These are phyloP conservation scores for Eupithecia dodoneata DNA, from an alignment of 2,888 invertebrate genomes.

Conservation along the genomic window DNA sequence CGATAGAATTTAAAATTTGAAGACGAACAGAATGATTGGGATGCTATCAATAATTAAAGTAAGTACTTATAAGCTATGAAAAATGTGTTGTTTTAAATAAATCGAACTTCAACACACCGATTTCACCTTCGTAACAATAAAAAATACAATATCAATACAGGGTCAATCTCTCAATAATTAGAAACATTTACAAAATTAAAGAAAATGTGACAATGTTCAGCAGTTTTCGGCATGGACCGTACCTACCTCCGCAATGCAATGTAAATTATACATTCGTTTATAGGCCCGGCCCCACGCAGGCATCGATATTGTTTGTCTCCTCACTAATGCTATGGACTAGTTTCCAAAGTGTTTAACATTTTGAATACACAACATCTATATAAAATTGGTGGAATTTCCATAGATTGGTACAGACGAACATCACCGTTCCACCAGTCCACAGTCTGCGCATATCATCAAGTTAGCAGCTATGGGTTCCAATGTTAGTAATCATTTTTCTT, in stretches of 20 bases:
- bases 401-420: conserved; percentile 57
- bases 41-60: too few species aligned
- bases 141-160: too few species aligned
- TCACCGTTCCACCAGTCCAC: conserved; percentile 50
- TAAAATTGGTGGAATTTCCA: conserved; percentile 64
- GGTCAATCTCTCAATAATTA: background rate
- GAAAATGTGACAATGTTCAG: background rate
- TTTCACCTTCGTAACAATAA: too few species aligned
- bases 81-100: too few species aligned
- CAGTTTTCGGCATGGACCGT: background rate
- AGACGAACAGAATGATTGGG: too few species aligned
- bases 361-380: conserved; percentile 59
- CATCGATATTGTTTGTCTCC: conserved; percentile 45
- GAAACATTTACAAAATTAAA: background rate
- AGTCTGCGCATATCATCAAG: conserved; percentile 50
- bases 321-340: conserved; percentile 50
- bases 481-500: conserved; percentile 51
- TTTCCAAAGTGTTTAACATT: conserved; percentile 57
- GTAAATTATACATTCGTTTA: background rate
- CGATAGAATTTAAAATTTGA: background rate
- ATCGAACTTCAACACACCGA: too few species aligned
- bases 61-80: too few species aligned
- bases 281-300: background rate
- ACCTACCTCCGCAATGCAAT: background rate
- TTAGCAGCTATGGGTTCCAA: conserved; percentile 57